phyloP scores from a whole-genome alignment of 2,113 vertebrate genomes.

The Fulica atra region DNA sequence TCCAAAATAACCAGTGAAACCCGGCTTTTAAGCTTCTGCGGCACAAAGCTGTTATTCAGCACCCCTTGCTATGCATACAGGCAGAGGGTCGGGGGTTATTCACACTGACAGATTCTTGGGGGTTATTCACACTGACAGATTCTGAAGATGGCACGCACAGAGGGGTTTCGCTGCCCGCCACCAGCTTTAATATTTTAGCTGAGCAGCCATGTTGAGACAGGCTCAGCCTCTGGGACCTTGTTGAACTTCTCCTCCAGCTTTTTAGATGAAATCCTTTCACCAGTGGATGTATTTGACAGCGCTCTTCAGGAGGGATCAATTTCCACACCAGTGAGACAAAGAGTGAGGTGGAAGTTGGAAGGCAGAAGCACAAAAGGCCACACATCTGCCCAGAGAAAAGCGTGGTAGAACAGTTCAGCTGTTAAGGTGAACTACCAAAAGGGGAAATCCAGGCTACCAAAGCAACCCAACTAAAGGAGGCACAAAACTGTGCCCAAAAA shows the following conservation, averaged over 20 bases:
- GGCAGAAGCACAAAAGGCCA: conserved; percentile 7
- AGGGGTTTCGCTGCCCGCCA: conserved; percentile 72
- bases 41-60: conserved; percentile 79
- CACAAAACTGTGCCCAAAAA: not conserved
- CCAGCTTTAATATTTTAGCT: conserved; percentile 74
- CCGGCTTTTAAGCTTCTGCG: conserved; percentile 65
- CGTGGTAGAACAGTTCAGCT: not conserved
- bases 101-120: conserved; percentile 82
- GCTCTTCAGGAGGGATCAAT: conserved; percentile 72
- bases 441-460: not conserved
- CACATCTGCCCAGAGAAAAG: conserved; percentile 11
- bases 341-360: conserved; percentile 55
- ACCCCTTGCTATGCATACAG: conserved; percentile 82
- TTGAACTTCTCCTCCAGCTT: conserved; percentile 57
- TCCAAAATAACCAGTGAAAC: conserved; percentile 72
- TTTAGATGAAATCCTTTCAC: conserved; percentile 73
- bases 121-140: conserved; percentile 85
- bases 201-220: conserved; percentile 54
- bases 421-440: not conserved
- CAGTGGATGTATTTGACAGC: conserved; percentile 72
- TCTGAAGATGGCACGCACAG: conserved; percentile 74
- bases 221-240: conserved; percentile 16
- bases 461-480: not conserved
- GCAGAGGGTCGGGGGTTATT: conserved; percentile 83
- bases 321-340: conserved; percentile 73